These are phyloP conservation scores for Monodelphis domestica DNA, from an alignment of 2,797 vertebrate genomes.

Conservation along the genomic window DNA sequence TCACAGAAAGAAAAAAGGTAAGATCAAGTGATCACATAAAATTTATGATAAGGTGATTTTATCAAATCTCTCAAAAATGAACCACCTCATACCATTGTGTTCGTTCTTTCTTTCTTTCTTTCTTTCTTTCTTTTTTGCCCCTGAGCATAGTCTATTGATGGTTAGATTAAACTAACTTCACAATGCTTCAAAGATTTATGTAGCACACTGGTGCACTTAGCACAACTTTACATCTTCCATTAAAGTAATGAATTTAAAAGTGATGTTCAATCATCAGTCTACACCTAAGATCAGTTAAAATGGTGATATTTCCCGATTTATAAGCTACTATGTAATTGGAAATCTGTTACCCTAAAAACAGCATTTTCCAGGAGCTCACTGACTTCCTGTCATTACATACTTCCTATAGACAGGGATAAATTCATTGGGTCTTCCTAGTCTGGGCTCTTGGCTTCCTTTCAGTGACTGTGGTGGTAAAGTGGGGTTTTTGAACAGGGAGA, in stretches of 20 bases:
- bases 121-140: not conserved
- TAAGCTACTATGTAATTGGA: no score
- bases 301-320: not conserved
- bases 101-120: not conserved
- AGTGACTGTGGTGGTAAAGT: no score
- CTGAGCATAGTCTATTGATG: rapidly evolving
- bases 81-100: not conserved
- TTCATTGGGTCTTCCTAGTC: no score
- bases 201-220: not conserved
- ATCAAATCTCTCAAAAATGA: not conserved
- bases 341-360: no score
- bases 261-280: not conserved
- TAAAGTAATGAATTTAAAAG: not conserved
- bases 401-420: no score
- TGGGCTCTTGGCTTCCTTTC: no score
- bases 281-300: not conserved
- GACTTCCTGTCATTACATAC: no score
- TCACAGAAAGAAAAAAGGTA: not conserved
- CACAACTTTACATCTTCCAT: not conserved
- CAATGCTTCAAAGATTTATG: not conserved
- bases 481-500: no score
- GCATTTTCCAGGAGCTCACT: no score
- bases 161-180: no score
- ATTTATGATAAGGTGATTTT: not conserved
- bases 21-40: not conserved